Evolutionary conservation across 2,888 invertebrate species (phyloP), one percentile per base, ranked within the genome.

Genomic region (Caenorhabditis wallacei): DNA sequence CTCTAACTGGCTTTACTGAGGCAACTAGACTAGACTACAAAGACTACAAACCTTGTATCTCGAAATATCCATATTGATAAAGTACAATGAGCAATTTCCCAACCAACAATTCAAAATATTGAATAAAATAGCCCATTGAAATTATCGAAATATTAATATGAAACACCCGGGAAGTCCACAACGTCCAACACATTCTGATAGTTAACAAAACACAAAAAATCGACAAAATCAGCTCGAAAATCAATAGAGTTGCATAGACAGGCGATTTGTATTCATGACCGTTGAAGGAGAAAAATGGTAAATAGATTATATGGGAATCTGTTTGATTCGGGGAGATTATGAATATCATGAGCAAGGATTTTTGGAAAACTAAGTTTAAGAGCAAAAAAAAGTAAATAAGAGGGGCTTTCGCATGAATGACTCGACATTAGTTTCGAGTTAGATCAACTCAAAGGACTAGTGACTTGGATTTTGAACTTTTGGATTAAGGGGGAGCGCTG

Each of bases 61-160:
- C 8, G 18, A 56, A 66, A 35, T n/a, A 74, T 18, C 68, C 66
- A 18, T 76, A 68, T 26, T 76, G 76, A 51, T 61, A 78, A 16
- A 37, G 13, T 18, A 37, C 37, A 26, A 78, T 18, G 10, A 78
- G n/a, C 5, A 13, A 3, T 61, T 69, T 78, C 1, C 61, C 76
- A 11, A 53, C 5, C 7, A 78, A n/a, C 8, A 68, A 22, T 24
- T 78, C 76, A 54, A 61, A 69, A 40, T 61, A 78, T 51, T 78
- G 76, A 2, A 18, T 13, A 20, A 78, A 61, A 26, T 68, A 78
- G 13, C 40, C 20, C 1, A 37, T 69, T 11, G 69, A 53, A n/a
- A 69, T 59, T 8, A 78, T 78, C 0, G 69, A 59, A 51, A 78
- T 69, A 51, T 78, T 78, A 2, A 78, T 53, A 53, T 78, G 76